Evolutionary conservation across 2,797 vertebrate genomes (phyloP), one percentile per base, ranked within the genome.

Genomic region (Petrocephalus sullivani): DNA sequence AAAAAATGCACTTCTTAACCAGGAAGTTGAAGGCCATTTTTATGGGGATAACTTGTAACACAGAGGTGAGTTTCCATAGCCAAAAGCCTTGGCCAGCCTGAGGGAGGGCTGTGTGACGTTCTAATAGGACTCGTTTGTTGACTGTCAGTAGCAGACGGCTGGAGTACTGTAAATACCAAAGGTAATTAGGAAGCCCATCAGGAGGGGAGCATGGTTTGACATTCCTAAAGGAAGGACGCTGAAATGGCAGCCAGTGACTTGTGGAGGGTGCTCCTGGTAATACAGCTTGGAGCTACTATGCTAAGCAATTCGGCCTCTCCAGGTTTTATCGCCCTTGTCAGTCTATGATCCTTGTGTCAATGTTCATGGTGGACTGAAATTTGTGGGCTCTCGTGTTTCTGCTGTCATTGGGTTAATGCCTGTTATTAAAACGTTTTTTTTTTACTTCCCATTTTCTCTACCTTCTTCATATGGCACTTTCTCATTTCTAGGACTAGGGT

Each of bases 171-270:
- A 96, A 97, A 96, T 96, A 96, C 96, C 92, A 93, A 93, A 97
- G 95, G 97, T 97, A 97, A 97, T 98, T 97, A 98, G 96, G 95
- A 95, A 96, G 93, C 93, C 95, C 95, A 95, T 95, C 93, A 96
- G 93, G 94, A 95, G 92, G 94, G 92, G 92, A 95, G 93, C 91
- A 91, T 92, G 91, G 91, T 90, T 91, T 91, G 91, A 93, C 93
- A 93, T 93, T 94, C 93, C 91, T 93, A 91, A 92, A 93, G 81
- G 88, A 88, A 88, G 58, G 58, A 60, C n/a, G 4, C 58, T 64
- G 41, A 12, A 37, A 58, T 58, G 33, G 57, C 21, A 87, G 58
- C 57, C 91, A 91, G 92, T 92, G 90, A 90, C 90, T 91, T 90
- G 89, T 75, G 92, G 92, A 91, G 93, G 89, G 83, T 92, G 92